A percentile compares a stretch with the other conserved stretches of the same genome.
phyloP scores from a whole-genome alignment of 2,797 vertebrate species.

The Mus caroli region DNA sequence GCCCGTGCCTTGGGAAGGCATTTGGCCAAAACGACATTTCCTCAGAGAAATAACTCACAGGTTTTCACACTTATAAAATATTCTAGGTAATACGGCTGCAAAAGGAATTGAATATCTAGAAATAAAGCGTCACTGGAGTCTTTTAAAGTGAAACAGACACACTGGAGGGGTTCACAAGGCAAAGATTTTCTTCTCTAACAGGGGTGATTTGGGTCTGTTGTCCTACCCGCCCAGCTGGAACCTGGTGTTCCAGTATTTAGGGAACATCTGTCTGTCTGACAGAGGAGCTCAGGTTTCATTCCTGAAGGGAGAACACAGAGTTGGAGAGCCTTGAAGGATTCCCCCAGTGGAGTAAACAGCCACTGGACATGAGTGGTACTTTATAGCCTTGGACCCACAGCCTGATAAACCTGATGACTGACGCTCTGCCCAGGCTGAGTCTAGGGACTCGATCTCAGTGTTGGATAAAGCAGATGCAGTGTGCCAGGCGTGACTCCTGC shows the following conservation, averaged over 20 bases:
- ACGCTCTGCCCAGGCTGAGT: background rate
- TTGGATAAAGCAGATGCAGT: background rate
- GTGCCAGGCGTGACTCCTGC: background rate
- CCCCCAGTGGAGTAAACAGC: background rate
- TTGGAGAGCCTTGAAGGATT: background rate
- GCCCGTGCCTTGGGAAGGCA: background rate
- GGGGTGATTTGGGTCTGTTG: too few species aligned
- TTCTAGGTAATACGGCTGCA: background rate
- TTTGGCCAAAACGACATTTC: conserved; percentile 17
- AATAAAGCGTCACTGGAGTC: background rate
- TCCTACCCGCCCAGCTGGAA: background rate
- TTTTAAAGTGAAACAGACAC: background rate
- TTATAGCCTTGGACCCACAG: fast-evolving
- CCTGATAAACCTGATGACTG: background rate
- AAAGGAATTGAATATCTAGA: conserved; percentile 40
- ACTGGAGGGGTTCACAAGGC: background rate
- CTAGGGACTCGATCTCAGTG: background rate
- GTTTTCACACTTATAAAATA: conserved; percentile 24
- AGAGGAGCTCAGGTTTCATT: background rate
- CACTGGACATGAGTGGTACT: fast-evolving
- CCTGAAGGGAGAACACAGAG: background rate
- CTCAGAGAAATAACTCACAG: background rate
- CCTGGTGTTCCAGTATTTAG: background rate
- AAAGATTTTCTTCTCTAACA: background rate
- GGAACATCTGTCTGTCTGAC: background rate